Percentiles rank a stretch among this genome's conserved stretches.
Conservation (phyloP, 2,888 invertebrate species). For the Drosophila subsilvestris region DNA sequence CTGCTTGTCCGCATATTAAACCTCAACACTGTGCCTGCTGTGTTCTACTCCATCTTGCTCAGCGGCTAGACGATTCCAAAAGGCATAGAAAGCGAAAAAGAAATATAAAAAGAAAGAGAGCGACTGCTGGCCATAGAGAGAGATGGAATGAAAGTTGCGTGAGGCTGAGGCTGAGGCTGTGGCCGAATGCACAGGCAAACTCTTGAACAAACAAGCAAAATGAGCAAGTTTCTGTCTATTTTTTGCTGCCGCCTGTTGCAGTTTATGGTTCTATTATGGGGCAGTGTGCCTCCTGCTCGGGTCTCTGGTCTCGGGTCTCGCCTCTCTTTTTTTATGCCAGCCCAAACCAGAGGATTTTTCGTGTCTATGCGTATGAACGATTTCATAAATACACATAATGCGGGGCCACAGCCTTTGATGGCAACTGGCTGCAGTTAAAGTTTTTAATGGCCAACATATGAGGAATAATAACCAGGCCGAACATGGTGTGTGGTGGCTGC, state of each 20-base stretch:
- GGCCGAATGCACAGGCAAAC: conserved; percentile 43
- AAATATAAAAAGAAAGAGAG: conserved; percentile 9
- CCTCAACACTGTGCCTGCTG: conserved; percentile 13
- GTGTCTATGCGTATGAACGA: conserved; percentile 21
- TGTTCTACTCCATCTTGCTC: conserved; percentile 2
- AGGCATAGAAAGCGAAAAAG: conserved; percentile 8
- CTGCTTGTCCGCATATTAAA: neutral
- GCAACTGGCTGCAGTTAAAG: conserved; percentile 45
- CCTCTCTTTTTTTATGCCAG: conserved; percentile 40
- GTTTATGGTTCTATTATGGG: conserved; percentile 56
- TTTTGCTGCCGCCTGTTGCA: conserved; percentile 46
- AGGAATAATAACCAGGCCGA: conserved; percentile 11
- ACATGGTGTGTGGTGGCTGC: conserved; percentile 19
- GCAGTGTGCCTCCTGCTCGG: conserved; percentile 35
- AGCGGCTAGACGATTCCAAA: conserved; percentile 36
- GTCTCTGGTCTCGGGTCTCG: conserved; percentile 3
- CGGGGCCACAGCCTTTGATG: conserved; percentile 34
- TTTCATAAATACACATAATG: conserved; percentile 54
- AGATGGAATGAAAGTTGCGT: conserved; percentile 24
- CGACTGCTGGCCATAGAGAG: neutral
- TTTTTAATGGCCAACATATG: conserved; percentile 53
- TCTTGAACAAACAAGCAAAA: conserved; percentile 47
- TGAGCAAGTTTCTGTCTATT: conserved; percentile 47
- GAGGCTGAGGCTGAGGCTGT: conserved; percentile 29
- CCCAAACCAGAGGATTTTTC: conserved; percentile 36